phyloP scores from a whole-genome alignment of 2,797 vertebrate genomes.

The Chloroceryle amazona region DNA sequence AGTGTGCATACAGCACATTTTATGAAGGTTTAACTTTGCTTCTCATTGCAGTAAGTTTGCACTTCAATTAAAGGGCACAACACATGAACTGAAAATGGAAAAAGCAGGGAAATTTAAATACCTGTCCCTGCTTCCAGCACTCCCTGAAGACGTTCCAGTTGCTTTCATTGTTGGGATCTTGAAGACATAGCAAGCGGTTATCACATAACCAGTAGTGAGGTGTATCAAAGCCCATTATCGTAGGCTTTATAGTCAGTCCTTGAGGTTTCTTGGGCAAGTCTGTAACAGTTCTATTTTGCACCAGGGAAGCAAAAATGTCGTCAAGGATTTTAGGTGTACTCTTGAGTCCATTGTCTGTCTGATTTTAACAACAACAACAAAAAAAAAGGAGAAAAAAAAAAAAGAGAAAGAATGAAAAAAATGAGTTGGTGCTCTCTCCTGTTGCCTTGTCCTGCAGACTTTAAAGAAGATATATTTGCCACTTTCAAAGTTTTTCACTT shows the following conservation, averaged over 20 bases:
- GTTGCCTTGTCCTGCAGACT: background rate
- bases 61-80: background rate
- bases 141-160: slow-evolving; percentile 87
- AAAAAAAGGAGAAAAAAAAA: background rate
- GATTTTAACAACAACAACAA: background rate
- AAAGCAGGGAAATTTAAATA: background rate
- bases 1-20: rapidly evolving
- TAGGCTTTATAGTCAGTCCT: slow-evolving; percentile 83
- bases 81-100: background rate
- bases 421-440: background rate
- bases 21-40: background rate
- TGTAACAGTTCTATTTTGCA: slow-evolving; percentile 80
- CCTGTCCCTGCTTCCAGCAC: slow-evolving; percentile 89
- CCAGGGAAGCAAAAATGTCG: slow-evolving; percentile 87
- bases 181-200: slow-evolving; percentile 83
- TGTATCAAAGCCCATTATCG: slow-evolving; percentile 83
- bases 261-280: slow-evolving; percentile 79
- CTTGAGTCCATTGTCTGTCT: slow-evolving; percentile 83
- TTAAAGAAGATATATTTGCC: background rate
- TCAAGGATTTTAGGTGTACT: slow-evolving; percentile 85
- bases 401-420: background rate
- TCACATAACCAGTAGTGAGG: slow-evolving; percentile 87
- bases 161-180: slow-evolving; percentile 85
- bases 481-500: background rate
- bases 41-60: background rate